These are phyloP conservation scores for Eristalinus aeneus DNA, from an alignment of 2,888 invertebrate genomes.

Conservation along the genomic window DNA sequence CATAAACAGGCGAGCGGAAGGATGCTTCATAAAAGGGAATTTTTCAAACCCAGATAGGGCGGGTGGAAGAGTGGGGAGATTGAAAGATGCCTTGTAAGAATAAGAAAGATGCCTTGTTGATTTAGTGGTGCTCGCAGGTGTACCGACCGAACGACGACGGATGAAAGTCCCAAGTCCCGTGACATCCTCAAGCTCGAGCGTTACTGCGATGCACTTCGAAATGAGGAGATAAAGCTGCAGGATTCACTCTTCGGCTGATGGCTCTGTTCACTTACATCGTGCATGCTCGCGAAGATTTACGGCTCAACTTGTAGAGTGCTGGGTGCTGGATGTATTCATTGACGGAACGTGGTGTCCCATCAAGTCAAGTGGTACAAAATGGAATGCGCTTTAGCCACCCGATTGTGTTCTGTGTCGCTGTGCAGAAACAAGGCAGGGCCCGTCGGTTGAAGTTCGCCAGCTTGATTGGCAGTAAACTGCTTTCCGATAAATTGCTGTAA, in stretches of 20 bases:
- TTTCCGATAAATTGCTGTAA: neutral
- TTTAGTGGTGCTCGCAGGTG: neutral
- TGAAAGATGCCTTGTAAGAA: neutral
- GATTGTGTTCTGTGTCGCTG: neutral
- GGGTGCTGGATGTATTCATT: neutral
- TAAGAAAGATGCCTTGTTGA: neutral
- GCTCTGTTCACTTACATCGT: neutral
- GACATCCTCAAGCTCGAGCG: neutral
- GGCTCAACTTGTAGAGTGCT: neutral
- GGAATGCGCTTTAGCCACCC: neutral
- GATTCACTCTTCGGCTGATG: neutral
- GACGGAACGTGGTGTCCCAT: neutral
- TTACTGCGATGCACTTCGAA: neutral
- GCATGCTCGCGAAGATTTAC: neutral
- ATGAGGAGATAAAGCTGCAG: neutral
- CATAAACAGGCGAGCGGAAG: conserved; percentile 7
- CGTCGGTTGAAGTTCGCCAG: neutral
- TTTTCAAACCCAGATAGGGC: neutral
- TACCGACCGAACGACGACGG: neutral
- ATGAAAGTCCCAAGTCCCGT: neutral
- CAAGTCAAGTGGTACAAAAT: neutral
- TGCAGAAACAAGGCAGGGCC: neutral
- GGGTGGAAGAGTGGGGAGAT: neutral
- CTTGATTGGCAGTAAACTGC: neutral
- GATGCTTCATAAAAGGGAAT: neutral